Base-by-base conservation (phyloP, 2,113 vertebrate species). In the Sorex araneus region DNA sequence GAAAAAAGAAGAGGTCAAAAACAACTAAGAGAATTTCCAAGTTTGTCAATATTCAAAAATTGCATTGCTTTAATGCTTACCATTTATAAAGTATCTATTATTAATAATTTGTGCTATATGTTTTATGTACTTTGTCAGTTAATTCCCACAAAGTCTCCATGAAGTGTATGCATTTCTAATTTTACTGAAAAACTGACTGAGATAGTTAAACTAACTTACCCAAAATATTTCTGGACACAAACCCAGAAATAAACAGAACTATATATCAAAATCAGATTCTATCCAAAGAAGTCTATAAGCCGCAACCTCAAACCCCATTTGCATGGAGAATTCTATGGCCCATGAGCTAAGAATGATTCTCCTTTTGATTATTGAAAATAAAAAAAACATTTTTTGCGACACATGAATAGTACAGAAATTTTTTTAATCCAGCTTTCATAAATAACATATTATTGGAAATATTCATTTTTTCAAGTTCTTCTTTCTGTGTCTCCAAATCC, bases 361-460 rank as follows among this genome's bases (percentile, higher is more conserved):
- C 45, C 40, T 40, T 40, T 40, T 40, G 50, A 78, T 43, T 36
- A 73, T 63, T 83, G 25, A 63, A 76, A 81, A 11, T 76, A 92
- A 40, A 30, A 0, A 63, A 81, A 76, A 10, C 16, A 47, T 73
- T 36, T 12, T 82, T 70, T 69, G 45, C 27, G 67, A 79, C 15
- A 47, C 45, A 78, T 83, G 30, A 40, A 70, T 40, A 40, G 40
- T 40, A 87, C 54, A 13, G 21, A 60, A 60, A 60, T 5, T 74
- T 45, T 9, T 92, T 7, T 82, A 76, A 66, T 45, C 57, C 73
- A 66, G 77, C 71, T 27, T 82, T 90, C 76, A 82, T 66, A 78
- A 78, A 30, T 74, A 47, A 76, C 4, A 27, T 71, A 71, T 28
- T n/a, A 69, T 5, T 82, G 57, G 69, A 71, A 90, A 28, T 1